phyloP scores from a whole-genome alignment of 1,140 invertebrate genomes.

The Rhagoletis zephyria region DNA sequence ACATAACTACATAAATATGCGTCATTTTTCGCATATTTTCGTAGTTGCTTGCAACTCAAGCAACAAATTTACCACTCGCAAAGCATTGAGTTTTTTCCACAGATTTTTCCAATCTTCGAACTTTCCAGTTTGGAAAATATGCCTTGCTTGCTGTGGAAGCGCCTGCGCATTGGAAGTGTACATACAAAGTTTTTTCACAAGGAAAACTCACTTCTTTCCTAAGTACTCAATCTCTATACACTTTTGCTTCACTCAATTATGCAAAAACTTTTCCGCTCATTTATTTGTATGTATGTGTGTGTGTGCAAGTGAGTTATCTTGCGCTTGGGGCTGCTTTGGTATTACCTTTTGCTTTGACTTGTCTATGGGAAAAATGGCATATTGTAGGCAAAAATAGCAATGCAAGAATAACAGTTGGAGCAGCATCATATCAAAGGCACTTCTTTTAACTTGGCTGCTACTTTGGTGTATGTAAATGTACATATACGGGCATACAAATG shows the following conservation, averaged over 20 bases:
- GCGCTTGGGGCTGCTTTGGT: not conserved
- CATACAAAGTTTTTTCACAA: not conserved
- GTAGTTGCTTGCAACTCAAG: too few relatives aligned
- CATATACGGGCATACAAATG: too few relatives aligned
- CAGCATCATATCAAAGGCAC: not conserved
- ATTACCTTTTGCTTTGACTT: not conserved
- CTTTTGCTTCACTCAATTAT: too few relatives aligned
- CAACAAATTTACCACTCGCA: not conserved
- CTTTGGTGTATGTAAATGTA: not conserved
- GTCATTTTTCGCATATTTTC: too few relatives aligned
- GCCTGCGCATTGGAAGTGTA: constrained; percentile 9
- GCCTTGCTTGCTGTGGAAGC: not conserved
- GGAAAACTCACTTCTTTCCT: not conserved
- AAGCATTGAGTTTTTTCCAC: not conserved
- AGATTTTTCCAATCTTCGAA: not conserved
- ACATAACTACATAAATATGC: too few relatives aligned
- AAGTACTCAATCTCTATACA: constrained; percentile 28
- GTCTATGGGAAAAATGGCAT: constrained; percentile 33
- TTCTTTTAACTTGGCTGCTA: not conserved
- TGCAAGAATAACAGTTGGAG: not conserved
- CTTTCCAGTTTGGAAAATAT: constrained; percentile 5
- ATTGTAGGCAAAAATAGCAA: not conserved
- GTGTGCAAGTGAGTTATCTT: not conserved
- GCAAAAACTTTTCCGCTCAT: not conserved
- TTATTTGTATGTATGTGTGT: not conserved